A percentile compares a stretch with the other conserved stretches of the same genome.
These are phyloP conservation scores for Pantherophis alleghaniensis DNA, from an alignment of 2,797 vertebrate genomes.

Conservation along the genomic window DNA sequence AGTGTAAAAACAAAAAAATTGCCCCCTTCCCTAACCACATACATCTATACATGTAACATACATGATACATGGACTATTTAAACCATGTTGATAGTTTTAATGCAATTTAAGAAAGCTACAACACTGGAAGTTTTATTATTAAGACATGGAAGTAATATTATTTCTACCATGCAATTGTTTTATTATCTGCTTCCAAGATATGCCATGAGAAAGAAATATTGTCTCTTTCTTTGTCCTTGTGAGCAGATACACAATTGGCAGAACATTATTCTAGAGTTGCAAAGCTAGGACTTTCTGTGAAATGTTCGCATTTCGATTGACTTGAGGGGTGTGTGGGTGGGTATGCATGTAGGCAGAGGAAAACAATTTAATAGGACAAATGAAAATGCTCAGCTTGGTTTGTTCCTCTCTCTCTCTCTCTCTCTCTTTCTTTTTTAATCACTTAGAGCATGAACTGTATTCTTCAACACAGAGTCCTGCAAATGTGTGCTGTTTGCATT, in stretches of 20 bases:
- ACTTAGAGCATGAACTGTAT: not conserved
- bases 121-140: not conserved
- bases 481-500: not conserved
- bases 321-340: not conserved
- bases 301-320: not conserved
- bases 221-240: not conserved
- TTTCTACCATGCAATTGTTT: not conserved
- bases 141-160: not conserved
- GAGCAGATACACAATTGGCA: not conserved
- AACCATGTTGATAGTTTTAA: not conserved
- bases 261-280: not conserved
- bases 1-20: not conserved
- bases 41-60: not conserved
- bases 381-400: not conserved
- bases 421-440: not conserved
- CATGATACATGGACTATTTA: not conserved
- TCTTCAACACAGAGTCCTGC: not conserved
- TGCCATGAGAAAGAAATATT: not conserved
- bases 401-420: not conserved
- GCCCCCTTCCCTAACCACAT: not conserved
- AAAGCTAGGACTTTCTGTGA: not conserved
- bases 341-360: not conserved
- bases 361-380: not conserved
- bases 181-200: not conserved
- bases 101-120: not conserved